These are phyloP conservation scores for Torymus tubicola DNA, from an alignment of 2,888 invertebrate genomes.

Conservation along the genomic window DNA sequence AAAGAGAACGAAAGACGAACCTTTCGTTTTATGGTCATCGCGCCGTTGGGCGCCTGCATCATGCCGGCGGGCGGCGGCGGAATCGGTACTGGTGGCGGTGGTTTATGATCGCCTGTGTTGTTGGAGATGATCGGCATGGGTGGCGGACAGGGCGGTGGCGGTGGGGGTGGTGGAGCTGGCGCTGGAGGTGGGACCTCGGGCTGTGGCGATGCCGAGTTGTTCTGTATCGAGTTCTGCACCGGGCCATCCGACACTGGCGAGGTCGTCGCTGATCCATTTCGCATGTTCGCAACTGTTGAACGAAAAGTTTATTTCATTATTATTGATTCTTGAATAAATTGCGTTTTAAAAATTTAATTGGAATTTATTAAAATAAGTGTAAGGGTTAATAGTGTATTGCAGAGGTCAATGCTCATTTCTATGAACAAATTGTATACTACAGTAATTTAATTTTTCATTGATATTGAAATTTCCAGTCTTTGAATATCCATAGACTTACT, in stretches of 20 bases:
- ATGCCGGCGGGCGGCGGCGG: slow-evolving; percentile 89
- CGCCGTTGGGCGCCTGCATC: slow-evolving; percentile 86
- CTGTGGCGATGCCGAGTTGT: slow-evolving; percentile 69
- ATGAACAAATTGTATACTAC: no score
- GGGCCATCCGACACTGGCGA: slow-evolving; percentile 67
- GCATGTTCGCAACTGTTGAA: slow-evolving; percentile 64
- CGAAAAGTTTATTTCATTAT: neutral
- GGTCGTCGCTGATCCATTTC: slow-evolving; percentile 68
- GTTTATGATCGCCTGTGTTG: slow-evolving; percentile 75
- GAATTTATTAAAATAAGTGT: no score
- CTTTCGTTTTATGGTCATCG: slow-evolving; percentile 97
- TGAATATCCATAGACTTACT: no score
- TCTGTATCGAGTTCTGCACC: slow-evolving; percentile 60
- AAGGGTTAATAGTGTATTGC: no score
- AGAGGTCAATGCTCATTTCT: no score
- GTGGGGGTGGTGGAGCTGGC: slow-evolving; percentile 80
- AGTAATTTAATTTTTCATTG: no score
- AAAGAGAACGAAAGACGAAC: slow-evolving; percentile 57
- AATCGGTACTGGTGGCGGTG: slow-evolving; percentile 77
- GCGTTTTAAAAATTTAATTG: no score
- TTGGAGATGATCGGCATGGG: slow-evolving; percentile 77
- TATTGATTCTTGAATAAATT: neutral
- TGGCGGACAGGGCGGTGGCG: slow-evolving; percentile 78
- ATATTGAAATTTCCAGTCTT: no score
- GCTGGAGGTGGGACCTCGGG: slow-evolving; percentile 77